Conservation (phyloP, 2,888 invertebrate species). For the Brassicogethes aeneus region DNA sequence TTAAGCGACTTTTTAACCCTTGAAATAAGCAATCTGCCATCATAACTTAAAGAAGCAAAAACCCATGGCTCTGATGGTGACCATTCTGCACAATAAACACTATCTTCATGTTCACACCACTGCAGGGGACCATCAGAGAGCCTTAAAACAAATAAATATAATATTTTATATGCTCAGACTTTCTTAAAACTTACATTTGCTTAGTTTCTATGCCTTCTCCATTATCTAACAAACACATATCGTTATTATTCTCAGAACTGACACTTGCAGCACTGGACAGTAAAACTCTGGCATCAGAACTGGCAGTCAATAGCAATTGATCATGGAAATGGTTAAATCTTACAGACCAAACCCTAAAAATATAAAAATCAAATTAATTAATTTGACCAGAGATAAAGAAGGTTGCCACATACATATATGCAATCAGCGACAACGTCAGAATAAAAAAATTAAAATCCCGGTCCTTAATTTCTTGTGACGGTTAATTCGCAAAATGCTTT, state of each 20-base stretch:
- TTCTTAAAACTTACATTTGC: conserved; percentile 40
- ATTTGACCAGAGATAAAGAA: background rate
- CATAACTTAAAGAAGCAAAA: conserved; percentile 97
- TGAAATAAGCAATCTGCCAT: conserved; percentile 89
- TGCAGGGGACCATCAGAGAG: conserved; percentile 82
- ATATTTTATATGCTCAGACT: background rate
- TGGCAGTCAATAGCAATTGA: conserved; percentile 86
- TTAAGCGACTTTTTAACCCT: conserved; percentile 90
- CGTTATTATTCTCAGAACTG: conserved; percentile 67
- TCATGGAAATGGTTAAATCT: conserved; percentile 96
- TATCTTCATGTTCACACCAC: conserved; percentile 95
- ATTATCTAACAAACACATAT: conserved; percentile 43
- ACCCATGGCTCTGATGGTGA: conserved; percentile 97
- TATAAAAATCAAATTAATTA: too few species aligned
- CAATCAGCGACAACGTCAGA: too few species aligned
- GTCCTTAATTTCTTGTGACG: too few species aligned
- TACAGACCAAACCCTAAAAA: conserved; percentile 79
- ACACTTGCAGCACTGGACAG: conserved; percentile 81
- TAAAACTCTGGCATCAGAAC: conserved; percentile 89
- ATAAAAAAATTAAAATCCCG: too few species aligned
- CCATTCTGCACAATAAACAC: conserved; percentile 97
- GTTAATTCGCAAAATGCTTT: too few species aligned
- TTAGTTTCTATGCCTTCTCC: conserved; percentile 42
- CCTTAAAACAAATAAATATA: conserved; percentile 36
- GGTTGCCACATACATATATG: too few species aligned